Conservation (phyloP, 2,797 vertebrate genomes). For the Sebastes goodei region DNA sequence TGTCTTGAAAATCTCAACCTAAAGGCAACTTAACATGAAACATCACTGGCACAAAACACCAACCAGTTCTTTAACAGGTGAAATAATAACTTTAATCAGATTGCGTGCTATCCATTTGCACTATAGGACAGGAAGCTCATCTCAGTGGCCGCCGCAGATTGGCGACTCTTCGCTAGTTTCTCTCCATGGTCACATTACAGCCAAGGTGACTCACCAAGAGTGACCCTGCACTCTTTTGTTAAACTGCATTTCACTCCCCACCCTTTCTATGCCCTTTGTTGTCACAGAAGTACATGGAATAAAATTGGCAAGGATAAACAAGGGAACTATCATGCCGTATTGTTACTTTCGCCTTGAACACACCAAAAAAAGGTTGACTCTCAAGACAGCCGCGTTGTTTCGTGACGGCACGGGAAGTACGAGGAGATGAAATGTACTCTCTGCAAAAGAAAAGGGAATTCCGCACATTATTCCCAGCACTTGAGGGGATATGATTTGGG, state of each 20-base stretch:
- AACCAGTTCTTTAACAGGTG: background rate
- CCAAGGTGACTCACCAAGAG: constrained; percentile 28
- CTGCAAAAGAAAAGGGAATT: constrained; percentile 74
- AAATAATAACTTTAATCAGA: background rate
- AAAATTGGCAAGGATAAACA: constrained; percentile 40
- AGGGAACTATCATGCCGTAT: constrained; percentile 38
- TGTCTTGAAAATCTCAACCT: constrained; percentile 11
- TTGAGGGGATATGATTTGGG: constrained; percentile 53
- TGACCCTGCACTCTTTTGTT: constrained; percentile 42
- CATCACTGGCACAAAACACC: background rate
- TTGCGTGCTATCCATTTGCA: background rate
- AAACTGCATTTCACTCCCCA: constrained; percentile 19
- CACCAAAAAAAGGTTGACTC: constrained; percentile 51
- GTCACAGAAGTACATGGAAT: constrained; percentile 23
- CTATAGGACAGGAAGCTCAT: constrained; percentile 20
- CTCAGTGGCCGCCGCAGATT: background rate
- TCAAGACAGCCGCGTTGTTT: constrained; percentile 35
- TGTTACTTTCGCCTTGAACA: constrained; percentile 66
- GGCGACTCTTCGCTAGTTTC: constrained; percentile 22
- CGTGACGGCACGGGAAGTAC: constrained; percentile 46
- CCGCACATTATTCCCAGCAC: constrained; percentile 68
- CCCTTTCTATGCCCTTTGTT: constrained; percentile 46
- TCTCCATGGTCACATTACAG: constrained; percentile 16
- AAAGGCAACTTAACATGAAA: constrained; percentile 15
- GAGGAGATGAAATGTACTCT: constrained; percentile 26